Conservation (phyloP, 1,140 invertebrate species). For the Sogatella furcifera region DNA sequence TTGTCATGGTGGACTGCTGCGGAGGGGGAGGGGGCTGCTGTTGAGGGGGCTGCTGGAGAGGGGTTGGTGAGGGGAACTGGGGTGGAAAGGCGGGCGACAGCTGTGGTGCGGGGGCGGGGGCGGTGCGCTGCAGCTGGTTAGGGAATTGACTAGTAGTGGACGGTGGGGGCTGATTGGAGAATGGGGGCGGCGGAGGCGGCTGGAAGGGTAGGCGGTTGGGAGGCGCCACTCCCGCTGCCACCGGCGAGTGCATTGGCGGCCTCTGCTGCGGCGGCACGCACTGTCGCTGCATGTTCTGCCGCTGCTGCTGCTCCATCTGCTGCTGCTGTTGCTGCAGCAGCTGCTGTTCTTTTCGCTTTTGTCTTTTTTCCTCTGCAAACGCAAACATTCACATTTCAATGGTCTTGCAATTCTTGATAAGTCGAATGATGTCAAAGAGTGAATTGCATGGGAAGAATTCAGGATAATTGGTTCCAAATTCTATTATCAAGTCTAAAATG, state of each 20-base stretch:
- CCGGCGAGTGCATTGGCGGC: background rate
- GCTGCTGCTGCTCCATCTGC: conserved; percentile 38
- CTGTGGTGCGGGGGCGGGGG: conserved; percentile 12
- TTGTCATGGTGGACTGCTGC: conserved; percentile 18
- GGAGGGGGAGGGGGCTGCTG: conserved; percentile 17
- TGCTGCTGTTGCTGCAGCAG: conserved; percentile 43
- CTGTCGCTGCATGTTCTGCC: conserved; percentile 23
- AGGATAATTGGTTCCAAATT: too few species aligned
- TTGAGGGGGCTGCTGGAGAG: too few species aligned
- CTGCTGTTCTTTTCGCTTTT: conserved; percentile 76
- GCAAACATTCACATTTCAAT: too few species aligned
- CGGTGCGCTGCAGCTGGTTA: too few species aligned
- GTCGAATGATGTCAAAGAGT: too few species aligned
- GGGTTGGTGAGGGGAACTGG: conserved; percentile 24
- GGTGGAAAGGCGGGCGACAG: conserved; percentile 22
- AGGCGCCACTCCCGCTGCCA: background rate
- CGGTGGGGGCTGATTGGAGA: conserved; percentile 15
- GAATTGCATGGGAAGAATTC: too few species aligned
- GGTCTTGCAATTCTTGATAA: too few species aligned
- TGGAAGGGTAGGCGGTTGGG: conserved; percentile 4
- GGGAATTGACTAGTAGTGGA: conserved; percentile 23
- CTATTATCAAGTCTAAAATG: too few species aligned
- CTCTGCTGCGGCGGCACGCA: conserved; percentile 16
- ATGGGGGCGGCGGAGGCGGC: conserved; percentile 9
- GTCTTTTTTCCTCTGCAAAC: conserved; percentile 59